These are phyloP conservation scores for Aphelenchoides besseyi DNA, from an alignment of 1,140 invertebrate species.

Conservation along the genomic window DNA sequence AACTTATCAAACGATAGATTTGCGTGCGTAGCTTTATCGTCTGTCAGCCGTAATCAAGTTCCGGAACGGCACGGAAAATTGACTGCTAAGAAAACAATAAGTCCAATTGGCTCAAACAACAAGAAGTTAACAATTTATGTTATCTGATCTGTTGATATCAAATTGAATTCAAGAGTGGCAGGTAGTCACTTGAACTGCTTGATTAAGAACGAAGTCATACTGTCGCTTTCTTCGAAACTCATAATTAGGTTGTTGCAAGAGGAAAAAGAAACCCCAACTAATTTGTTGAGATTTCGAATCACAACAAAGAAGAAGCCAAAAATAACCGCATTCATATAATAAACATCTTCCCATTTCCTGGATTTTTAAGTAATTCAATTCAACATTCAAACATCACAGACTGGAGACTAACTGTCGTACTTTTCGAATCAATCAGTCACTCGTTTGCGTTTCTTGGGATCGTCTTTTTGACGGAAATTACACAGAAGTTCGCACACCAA, in stretches of 20 bases:
- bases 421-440: background rate
- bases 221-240: background rate
- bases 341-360: too few species aligned
- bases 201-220: background rate
- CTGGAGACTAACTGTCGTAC: background rate
- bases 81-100: background rate
- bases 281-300: background rate
- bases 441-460: background rate
- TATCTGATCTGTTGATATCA: background rate
- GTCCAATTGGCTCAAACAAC: background rate
- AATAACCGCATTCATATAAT: background rate
- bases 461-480: conserved; percentile 1
- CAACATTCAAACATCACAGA: too few species aligned
- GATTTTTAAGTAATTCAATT: too few species aligned
- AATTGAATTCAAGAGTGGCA: background rate
- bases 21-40: background rate
- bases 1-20: too few species aligned
- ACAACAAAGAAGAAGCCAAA: background rate
- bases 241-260: background rate
- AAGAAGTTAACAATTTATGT: background rate
- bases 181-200: background rate
- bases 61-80: background rate
- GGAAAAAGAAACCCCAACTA: background rate
- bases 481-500: background rate
- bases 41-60: background rate